Percentiles rank a stretch among this genome's conserved stretches.
phyloP scores from a whole-genome alignment of 2,888 invertebrate genomes.

The Epinotia bilunana region DNA sequence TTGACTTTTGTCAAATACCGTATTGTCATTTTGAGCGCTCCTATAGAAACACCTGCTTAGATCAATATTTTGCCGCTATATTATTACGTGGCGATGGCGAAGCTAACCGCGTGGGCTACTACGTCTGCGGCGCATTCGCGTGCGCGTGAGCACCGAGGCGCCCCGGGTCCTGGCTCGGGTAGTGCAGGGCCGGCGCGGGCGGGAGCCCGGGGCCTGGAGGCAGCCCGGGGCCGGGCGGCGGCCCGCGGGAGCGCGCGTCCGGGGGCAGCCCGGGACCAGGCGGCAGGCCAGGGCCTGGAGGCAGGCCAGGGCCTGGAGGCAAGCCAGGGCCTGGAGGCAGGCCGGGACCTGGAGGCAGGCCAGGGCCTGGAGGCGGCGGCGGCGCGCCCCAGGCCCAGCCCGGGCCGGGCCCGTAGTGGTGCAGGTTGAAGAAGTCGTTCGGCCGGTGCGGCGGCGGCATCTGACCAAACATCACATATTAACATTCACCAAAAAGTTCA shows the following conservation, averaged over 20 bases:
- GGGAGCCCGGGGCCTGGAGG: constrained; percentile 62
- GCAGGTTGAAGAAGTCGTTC: constrained; percentile 86
- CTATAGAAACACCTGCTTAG: too few species aligned
- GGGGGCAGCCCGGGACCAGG: constrained; percentile 64
- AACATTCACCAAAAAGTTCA: too few species aligned
- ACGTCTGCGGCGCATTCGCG: constrained; percentile 72
- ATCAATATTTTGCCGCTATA: too few species aligned
- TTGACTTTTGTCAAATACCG: too few species aligned
- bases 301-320: background rate
- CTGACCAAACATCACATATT: constrained; percentile 52
- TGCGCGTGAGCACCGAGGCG: constrained; percentile 90
- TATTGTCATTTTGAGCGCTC: too few species aligned
- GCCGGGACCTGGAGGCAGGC: constrained; percentile 51
- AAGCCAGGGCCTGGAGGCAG: background rate
- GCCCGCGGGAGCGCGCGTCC: constrained; percentile 63
- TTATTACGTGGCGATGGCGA: too few species aligned
- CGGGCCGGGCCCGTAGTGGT: constrained; percentile 70
- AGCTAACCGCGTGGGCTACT: constrained; percentile 42
- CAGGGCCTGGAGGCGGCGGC: constrained; percentile 58
- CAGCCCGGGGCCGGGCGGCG: constrained; percentile 84
- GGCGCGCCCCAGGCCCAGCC: constrained; percentile 61
- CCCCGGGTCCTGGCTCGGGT: constrained; percentile 99
- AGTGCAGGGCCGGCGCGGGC: constrained; percentile 89
- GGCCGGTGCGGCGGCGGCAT: constrained; percentile 82
- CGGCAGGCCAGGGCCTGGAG: constrained; percentile 56